These are phyloP conservation scores for Papilio gigon DNA, from an alignment of 2,888 invertebrate genomes.

Conservation along the genomic window DNA sequence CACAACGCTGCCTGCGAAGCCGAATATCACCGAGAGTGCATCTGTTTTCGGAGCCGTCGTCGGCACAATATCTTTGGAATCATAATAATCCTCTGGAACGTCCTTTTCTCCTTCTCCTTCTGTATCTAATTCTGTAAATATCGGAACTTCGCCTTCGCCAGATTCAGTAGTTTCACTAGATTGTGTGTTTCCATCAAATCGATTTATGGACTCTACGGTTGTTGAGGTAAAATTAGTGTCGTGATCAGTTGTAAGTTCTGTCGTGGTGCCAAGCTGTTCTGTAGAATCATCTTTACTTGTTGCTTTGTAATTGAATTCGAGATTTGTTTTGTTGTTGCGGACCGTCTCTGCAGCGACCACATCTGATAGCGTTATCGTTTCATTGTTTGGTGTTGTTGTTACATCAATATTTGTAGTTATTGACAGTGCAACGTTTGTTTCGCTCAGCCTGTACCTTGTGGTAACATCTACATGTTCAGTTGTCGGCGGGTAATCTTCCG, in stretches of 20 bases:
- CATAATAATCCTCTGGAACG: constrained; percentile 77
- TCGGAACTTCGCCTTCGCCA: constrained; percentile 60
- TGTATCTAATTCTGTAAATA: constrained; percentile 69
- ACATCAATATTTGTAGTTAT: constrained; percentile 21
- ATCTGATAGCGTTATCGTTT: constrained; percentile 46
- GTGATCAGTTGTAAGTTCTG: constrained; percentile 17
- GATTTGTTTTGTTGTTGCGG: constrained; percentile 43
- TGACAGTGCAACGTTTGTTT: constrained; percentile 33
- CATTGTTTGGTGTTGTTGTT: constrained; percentile 10
- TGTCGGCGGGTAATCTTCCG: constrained; percentile 51
- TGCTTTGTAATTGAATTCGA: constrained; percentile 2
- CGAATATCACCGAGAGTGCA: constrained; percentile 73
- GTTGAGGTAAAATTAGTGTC: neutral
- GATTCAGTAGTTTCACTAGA: constrained; percentile 53
- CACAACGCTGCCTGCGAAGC: constrained; percentile 75
- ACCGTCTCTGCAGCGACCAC: constrained; percentile 44
- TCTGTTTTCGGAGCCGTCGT: constrained; percentile 73
- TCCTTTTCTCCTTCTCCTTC: constrained; percentile 56
- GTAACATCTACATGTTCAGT: constrained; percentile 50
- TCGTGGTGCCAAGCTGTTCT: constrained; percentile 11
- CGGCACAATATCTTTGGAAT: constrained; percentile 71
- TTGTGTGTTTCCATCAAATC: constrained; percentile 50
- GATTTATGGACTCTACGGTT: constrained; percentile 38
- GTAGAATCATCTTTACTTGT: constrained; percentile 42
- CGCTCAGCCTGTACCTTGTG: constrained; percentile 42